These are phyloP conservation scores for Ruditapes philippinarum DNA, from an alignment of 1,140 invertebrate genomes.

Conservation along the genomic window DNA sequence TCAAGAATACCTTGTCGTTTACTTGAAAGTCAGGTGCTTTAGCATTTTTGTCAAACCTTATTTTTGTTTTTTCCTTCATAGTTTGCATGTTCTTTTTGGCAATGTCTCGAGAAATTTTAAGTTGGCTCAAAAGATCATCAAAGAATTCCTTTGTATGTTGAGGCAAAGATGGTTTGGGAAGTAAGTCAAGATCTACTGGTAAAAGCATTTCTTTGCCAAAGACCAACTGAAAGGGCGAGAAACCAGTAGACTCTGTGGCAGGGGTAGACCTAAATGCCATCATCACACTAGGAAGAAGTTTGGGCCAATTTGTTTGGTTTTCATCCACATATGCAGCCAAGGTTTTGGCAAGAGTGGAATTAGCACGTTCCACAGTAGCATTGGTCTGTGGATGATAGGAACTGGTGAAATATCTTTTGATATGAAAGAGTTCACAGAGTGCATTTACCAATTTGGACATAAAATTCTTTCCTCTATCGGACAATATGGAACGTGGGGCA, in stretches of 20 bases:
- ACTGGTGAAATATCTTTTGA: slow-evolving; percentile 70
- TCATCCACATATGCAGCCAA: slow-evolving; percentile 54
- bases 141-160: slow-evolving; percentile 13
- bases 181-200: slow-evolving; percentile 13
- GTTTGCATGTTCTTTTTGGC: neutral
- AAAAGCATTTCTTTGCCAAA: slow-evolving; percentile 55
- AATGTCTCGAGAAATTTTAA: slow-evolving; percentile 8
- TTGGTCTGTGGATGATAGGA: slow-evolving; percentile 75
- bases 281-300: slow-evolving; percentile 44
- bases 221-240: slow-evolving; percentile 24
- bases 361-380: slow-evolving; percentile 63
- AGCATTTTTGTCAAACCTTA: slow-evolving; percentile 32
- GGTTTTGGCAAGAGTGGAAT: slow-evolving; percentile 36
- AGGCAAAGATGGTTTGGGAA: slow-evolving; percentile 32
- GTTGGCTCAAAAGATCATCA: neutral
- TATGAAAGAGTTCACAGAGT: slow-evolving; percentile 61
- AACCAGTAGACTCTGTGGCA: slow-evolving; percentile 19
- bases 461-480: slow-evolving; percentile 49
- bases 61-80: slow-evolving; percentile 18
- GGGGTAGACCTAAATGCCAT: slow-evolving; percentile 64
- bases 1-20: slow-evolving; percentile 19
- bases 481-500: neutral
- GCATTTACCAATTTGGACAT: slow-evolving; percentile 39
- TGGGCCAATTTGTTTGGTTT: slow-evolving; percentile 57
- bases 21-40: slow-evolving; percentile 24